Evolutionary conservation across 2,888 invertebrate genomes (phyloP).

Genomic region (Xylophagus ater): DNA sequence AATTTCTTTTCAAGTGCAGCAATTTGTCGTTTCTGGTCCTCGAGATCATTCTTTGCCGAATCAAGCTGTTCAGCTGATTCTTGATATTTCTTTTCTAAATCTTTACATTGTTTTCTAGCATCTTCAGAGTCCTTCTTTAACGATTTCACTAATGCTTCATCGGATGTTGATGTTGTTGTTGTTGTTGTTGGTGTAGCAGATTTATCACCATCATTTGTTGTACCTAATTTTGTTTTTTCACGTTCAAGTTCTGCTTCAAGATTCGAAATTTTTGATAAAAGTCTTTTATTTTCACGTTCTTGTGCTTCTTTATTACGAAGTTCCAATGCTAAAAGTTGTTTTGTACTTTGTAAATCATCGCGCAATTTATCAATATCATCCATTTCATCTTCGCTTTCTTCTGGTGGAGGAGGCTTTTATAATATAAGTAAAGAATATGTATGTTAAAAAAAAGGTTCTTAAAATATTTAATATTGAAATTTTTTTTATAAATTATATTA

Average conservation of each 20-base stretch:
- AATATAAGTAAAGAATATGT: too few species aligned
- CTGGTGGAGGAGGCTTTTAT: conserved; percentile 28
- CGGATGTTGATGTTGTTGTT: conserved; percentile 37
- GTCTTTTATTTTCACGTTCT: conserved; percentile 74
- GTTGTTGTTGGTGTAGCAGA: conserved; percentile 27
- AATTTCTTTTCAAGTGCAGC: conserved; percentile 65
- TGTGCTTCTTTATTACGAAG: conserved; percentile 75
- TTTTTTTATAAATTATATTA: too few species aligned
- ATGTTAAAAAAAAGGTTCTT: too few species aligned
- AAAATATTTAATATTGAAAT: background rate
- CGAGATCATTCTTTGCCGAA: conserved; percentile 59
- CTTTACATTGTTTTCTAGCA: conserved; percentile 66
- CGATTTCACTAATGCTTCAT: conserved; percentile 54
- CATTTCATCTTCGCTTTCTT: conserved; percentile 70
- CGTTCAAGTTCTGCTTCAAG: conserved; percentile 72
- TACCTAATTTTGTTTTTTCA: conserved; percentile 43
- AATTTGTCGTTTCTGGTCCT: conserved; percentile 68
- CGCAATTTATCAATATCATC: conserved; percentile 85
- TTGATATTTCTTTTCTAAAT: conserved; percentile 68
- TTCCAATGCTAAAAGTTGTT: conserved; percentile 80
- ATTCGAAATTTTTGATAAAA: conserved; percentile 65
- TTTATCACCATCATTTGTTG: background rate
- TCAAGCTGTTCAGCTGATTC: conserved; percentile 66
- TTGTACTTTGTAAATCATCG: conserved; percentile 83
- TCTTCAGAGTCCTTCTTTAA: conserved; percentile 64